Conservation (phyloP, 2,113 vertebrate genomes). For the Rana temporaria region DNA sequence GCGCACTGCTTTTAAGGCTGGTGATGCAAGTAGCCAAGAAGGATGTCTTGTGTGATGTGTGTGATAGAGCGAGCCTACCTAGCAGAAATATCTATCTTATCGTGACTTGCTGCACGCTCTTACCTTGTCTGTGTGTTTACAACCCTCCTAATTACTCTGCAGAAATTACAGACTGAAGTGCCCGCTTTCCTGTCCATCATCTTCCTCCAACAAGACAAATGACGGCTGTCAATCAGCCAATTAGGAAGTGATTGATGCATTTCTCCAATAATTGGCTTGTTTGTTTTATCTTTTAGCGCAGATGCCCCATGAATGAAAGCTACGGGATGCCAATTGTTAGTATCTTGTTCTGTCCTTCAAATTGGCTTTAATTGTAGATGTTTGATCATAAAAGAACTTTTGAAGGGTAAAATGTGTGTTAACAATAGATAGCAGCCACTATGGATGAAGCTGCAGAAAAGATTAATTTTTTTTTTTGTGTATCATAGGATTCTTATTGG, state of each 20-base stretch:
- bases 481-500: too few species aligned
- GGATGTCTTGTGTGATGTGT: neutral
- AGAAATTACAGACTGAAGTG: neutral
- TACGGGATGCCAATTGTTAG: too few species aligned
- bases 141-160: neutral
- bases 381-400: too few species aligned
- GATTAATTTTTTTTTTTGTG: too few species aligned
- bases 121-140: neutral
- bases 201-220: neutral
- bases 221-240: neutral
- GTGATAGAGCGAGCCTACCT: neutral
- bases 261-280: too few species aligned
- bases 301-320: too few species aligned
- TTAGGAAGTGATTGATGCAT: neutral
- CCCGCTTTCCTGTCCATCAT: neutral
- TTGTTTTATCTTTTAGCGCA: too few species aligned
- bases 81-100: neutral
- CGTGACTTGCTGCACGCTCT: neutral
- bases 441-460: too few species aligned
- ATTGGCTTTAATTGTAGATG: too few species aligned
- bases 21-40: neutral
- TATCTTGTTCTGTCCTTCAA: too few species aligned
- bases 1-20: neutral
- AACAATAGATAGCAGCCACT: too few species aligned
- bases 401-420: too few species aligned